phyloP scores from a whole-genome alignment of 2,797 vertebrate genomes.

The Channa striata region DNA sequence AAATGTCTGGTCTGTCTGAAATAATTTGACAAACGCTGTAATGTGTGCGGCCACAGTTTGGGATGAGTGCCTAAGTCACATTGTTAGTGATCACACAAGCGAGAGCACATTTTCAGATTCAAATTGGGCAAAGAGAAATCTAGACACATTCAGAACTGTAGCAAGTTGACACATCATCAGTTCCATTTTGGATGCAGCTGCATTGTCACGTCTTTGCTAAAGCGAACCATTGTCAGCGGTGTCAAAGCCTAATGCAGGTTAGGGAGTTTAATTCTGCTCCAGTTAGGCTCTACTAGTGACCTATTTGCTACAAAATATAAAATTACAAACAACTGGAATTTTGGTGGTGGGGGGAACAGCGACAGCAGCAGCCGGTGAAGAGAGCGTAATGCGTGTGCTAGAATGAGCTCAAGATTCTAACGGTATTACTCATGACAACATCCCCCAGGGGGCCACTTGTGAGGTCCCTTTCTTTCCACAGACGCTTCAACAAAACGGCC shows the following conservation, averaged over 20 bases:
- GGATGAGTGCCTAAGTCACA: constrained; percentile 34
- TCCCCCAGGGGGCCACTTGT: constrained; percentile 60
- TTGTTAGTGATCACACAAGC: constrained; percentile 63
- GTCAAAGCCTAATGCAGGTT: constrained; percentile 70
- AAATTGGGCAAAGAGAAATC: constrained; percentile 61
- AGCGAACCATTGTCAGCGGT: constrained; percentile 63
- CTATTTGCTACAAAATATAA: constrained; percentile 75
- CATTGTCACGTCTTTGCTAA: constrained; percentile 59
- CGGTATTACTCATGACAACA: constrained; percentile 72
- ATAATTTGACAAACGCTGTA: constrained; percentile 63
- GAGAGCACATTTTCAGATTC: constrained; percentile 62
- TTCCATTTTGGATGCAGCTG: constrained; percentile 59
- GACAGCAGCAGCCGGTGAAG: constrained; percentile 61
- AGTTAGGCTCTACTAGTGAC: constrained; percentile 76
- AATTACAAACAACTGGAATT: constrained; percentile 65
- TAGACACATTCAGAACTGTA: constrained; percentile 57
- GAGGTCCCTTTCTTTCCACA: constrained; percentile 40
- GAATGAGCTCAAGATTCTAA: constrained; percentile 67
- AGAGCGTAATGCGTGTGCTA: constrained; percentile 66
- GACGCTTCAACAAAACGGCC: constrained; percentile 64
- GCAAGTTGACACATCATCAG: constrained; percentile 63
- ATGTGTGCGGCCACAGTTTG: constrained; percentile 42
- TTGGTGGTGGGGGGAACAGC: constrained; percentile 37
- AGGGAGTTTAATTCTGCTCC: constrained; percentile 78
- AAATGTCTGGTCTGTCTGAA: constrained; percentile 62